Conservation (phyloP, 2,888 invertebrate species). For the Brenthis daphne region DNA sequence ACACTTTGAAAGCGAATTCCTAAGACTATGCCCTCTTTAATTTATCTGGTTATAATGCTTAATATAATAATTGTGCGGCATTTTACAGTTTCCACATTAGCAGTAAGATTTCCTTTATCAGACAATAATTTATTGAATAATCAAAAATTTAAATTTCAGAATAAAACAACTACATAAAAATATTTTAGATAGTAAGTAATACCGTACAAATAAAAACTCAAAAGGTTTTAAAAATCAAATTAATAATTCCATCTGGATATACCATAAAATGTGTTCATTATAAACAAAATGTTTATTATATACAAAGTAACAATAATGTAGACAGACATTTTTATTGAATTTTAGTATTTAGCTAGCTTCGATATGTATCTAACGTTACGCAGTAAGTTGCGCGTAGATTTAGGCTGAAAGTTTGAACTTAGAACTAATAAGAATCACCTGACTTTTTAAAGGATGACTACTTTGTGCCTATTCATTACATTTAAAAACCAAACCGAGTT, state of each 20-base stretch:
- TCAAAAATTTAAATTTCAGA: not conserved
- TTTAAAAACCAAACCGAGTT: slow-evolving; percentile 21
- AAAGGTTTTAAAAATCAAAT: not conserved
- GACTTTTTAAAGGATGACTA: slow-evolving; percentile 16
- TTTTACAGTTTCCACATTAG: slow-evolving; percentile 47
- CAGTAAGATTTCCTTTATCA: not conserved
- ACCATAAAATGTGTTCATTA: not conserved
- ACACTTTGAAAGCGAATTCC: slow-evolving; percentile 4
- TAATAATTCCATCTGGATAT: not conserved
- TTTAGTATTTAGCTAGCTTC: slow-evolving; percentile 35
- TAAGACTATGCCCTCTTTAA: slow-evolving; percentile 43
- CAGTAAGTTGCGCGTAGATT: slow-evolving; percentile 28
- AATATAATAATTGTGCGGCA: slow-evolving; percentile 70
- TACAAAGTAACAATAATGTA: slow-evolving; percentile 15
- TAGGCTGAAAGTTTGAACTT: slow-evolving; percentile 14
- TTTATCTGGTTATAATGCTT: slow-evolving; percentile 49
- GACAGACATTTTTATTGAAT: slow-evolving; percentile 17
- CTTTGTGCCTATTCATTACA: slow-evolving; percentile 25
- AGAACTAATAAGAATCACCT: slow-evolving; percentile 13
- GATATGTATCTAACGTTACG: slow-evolving; percentile 41
- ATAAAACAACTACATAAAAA: slow-evolving; percentile 5
- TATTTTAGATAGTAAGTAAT: not conserved
- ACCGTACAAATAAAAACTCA: slow-evolving; percentile 4
- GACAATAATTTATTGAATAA: not conserved
- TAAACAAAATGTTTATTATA: slow-evolving; percentile 9